Conservation (phyloP, 2,113 vertebrate genomes). For the Heterotilapia buettikoferi region DNA sequence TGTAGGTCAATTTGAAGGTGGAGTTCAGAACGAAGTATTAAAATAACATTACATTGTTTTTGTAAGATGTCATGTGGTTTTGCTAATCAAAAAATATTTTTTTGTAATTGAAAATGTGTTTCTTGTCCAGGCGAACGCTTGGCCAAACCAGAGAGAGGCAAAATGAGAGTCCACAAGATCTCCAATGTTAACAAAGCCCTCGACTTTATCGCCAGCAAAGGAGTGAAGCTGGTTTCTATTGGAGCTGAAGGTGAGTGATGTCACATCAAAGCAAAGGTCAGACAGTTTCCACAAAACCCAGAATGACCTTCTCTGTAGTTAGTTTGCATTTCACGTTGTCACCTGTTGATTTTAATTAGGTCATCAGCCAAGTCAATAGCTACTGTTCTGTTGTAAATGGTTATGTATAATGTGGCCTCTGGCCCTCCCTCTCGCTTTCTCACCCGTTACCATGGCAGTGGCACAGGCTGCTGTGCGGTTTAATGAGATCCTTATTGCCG, state of each 20-base stretch:
- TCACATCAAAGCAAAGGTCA: background rate
- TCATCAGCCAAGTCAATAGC: background rate
- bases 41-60: background rate
- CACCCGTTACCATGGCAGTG: slow-evolving; percentile 13
- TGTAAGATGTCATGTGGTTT: background rate
- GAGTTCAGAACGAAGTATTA: background rate
- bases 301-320: background rate
- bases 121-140: slow-evolving; percentile 86
- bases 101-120: background rate
- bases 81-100: background rate
- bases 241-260: slow-evolving; percentile 88
- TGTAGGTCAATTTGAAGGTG: background rate
- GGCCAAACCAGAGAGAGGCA: slow-evolving; percentile 96
- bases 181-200: slow-evolving; percentile 99
- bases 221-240: slow-evolving; percentile 96
- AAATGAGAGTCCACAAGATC: slow-evolving; percentile 98
- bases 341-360: background rate
- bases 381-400: background rate
- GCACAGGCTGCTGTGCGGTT: slow-evolving; percentile 2
- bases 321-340: background rate
- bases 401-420: background rate
- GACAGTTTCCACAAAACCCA: background rate
- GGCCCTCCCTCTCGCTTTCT: background rate
- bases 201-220: slow-evolving; percentile 94
- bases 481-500: slow-evolving; percentile 41